Evolutionary conservation across 2,888 invertebrate species (phyloP), one percentile per base, ranked within the genome.

Genomic region (Drosophila mercatorum): DNA sequence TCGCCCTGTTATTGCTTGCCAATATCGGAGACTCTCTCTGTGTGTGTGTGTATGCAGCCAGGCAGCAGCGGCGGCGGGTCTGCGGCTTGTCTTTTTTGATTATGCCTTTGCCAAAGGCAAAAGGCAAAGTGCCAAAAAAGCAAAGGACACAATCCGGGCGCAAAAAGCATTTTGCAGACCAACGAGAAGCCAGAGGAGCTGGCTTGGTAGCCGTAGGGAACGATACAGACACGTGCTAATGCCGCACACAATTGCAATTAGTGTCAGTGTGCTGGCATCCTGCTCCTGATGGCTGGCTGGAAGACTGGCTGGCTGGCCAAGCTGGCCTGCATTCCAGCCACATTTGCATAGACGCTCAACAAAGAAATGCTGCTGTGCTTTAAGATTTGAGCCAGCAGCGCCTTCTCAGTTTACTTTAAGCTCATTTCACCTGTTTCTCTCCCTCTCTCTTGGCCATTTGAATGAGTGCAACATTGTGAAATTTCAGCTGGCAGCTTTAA

Each of bases 181-280:
- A 17, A 34, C 60, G 34, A 12, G 14, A 12, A 8, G 43, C 28
- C 6, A 22, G 5, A 12, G 34, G 38, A 26, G 17, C 36, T n/a
- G 40, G 57, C 12, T 14, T 51, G 47, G 36, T 63, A 57, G 66
- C 81, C 75, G 28, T 40, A 22, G 76, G 76, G 75, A 79, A 44
- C 75, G 79, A 77, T 77, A 75, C 65, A 76, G 78, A 78, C 76
- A 78, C 86, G 83, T 80, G 73, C 83, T 86, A 86, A 85, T 88
- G 89, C 81, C 71, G 78, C 89, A 84, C 74, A 84, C 89, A 88
- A 88, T 86, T 84, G 84, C 84, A 84, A 88, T 84, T 88, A 88
- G 84, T 84, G 84, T 84, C 89, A 88, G 81, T 83, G 88, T 71
- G 26, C 41, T 64, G 66, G 81, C 49, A 43, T 55, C 40, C 62